Conservation (phyloP, 2,888 invertebrate species). For the Limnephilus marmoratus region DNA sequence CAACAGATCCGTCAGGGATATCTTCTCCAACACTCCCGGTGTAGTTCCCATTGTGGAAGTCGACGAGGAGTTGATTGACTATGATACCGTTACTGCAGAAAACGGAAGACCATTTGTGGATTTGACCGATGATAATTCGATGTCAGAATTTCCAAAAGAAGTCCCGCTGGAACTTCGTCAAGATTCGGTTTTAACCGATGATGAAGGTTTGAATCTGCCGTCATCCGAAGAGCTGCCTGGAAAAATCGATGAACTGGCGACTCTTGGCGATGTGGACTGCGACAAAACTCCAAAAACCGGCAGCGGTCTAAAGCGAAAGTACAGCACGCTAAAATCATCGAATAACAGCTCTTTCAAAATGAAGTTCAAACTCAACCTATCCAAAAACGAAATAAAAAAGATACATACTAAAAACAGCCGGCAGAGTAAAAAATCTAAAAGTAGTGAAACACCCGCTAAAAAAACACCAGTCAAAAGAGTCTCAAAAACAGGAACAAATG, state of each 20-base stretch:
- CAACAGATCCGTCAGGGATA: slow-evolving; percentile 13
- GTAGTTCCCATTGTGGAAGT: neutral
- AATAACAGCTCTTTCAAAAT: neutral
- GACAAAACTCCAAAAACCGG: neutral
- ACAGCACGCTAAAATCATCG: neutral
- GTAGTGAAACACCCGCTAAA: neutral
- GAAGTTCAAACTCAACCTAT: slow-evolving; percentile 24
- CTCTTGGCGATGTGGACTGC: neutral
- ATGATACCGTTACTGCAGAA: neutral
- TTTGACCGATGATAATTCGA: neutral
- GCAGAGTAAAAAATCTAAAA: neutral
- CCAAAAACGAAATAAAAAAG: neutral
- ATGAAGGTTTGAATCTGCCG: neutral
- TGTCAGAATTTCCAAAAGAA: neutral
- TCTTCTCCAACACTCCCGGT: neutral
- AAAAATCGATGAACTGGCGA: neutral
- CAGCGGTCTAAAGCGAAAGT: neutral
- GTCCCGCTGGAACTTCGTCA: neutral
- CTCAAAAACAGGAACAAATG: neutral
- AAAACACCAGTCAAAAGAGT: neutral
- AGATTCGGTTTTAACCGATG: neutral
- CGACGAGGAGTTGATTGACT: neutral
- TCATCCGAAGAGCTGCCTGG: neutral
- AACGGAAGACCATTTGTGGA: neutral
- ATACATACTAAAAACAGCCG: slow-evolving; percentile 5